Evolutionary conservation across 2,888 invertebrate species (phyloP).

Genomic region (Danaus chrysippus): DNA sequence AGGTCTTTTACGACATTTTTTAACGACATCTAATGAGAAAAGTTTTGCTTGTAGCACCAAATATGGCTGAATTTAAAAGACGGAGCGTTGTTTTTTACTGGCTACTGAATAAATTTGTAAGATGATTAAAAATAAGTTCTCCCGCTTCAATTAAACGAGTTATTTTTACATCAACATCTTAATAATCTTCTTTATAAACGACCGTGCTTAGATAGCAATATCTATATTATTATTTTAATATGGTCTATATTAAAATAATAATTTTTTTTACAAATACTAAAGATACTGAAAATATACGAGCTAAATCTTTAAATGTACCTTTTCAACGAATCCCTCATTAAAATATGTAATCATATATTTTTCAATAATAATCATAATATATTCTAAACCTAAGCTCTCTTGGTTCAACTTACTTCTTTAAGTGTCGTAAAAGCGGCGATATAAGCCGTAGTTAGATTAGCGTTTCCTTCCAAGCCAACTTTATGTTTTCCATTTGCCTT

Average conservation of each 20-base stretch:
- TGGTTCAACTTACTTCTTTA: constrained; percentile 76
- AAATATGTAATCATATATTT: not conserved
- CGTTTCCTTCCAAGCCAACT: constrained; percentile 86
- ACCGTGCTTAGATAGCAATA: too few relatives aligned
- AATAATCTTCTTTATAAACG: too few relatives aligned
- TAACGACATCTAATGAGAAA: constrained; percentile 1
- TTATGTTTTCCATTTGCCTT: constrained; percentile 55
- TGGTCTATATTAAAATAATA: too few relatives aligned
- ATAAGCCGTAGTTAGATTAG: constrained; percentile 91
- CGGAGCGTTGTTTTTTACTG: not conserved
- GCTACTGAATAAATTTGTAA: too few relatives aligned
- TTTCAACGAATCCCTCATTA: not conserved
- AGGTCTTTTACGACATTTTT: not conserved
- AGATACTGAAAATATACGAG: not conserved
- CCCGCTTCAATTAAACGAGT: too few relatives aligned
- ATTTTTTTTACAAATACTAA: not conserved
- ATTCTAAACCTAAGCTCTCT: not conserved
- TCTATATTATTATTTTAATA: too few relatives aligned
- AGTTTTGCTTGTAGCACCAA: not conserved
- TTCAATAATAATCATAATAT: not conserved
- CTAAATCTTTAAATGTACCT: not conserved
- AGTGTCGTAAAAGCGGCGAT: constrained; percentile 90
- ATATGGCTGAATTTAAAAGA: not conserved
- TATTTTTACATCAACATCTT: too few relatives aligned
- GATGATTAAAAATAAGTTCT: too few relatives aligned